A percentile compares a stretch with the other conserved stretches of the same genome.
These are phyloP conservation scores for Dusona sp. DNA, from an alignment of 2,888 invertebrate species.

Conservation along the genomic window DNA sequence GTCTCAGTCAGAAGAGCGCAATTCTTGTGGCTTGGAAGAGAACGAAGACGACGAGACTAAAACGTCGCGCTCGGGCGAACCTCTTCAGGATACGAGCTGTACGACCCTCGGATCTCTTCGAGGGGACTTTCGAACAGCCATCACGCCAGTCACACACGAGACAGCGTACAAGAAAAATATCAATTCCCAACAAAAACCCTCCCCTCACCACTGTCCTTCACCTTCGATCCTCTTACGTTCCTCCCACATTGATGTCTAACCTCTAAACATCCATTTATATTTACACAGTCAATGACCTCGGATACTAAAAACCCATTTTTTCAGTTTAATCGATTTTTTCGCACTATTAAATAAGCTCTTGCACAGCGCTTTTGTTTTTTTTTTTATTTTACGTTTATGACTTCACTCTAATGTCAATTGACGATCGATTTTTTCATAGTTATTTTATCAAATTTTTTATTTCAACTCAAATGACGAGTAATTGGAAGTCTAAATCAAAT, in stretches of 20 bases:
- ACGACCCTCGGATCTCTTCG: conserved; percentile 50
- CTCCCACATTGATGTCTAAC: conserved; percentile 25
- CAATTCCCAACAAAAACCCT: conserved; percentile 47
- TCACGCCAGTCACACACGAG: conserved; percentile 65
- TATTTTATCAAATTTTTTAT: neutral
- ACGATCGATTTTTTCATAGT: neutral
- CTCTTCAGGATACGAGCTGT: conserved; percentile 64
- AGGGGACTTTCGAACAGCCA: conserved; percentile 53
- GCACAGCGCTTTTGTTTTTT: neutral
- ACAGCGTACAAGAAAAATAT: conserved; percentile 58
- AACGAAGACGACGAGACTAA: conserved; percentile 56
- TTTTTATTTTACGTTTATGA: neutral
- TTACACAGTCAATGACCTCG: conserved; percentile 49
- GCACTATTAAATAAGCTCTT: neutral
- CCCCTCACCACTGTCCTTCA: conserved; percentile 39
- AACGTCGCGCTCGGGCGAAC: conserved; percentile 67
- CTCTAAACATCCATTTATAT: conserved; percentile 61
- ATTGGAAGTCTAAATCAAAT: neutral
- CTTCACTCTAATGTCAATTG: no score
- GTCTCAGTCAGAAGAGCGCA: conserved; percentile 71
- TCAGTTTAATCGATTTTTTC: neutral
- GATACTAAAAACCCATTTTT: conserved; percentile 8
- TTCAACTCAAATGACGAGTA: neutral
- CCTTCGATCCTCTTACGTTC: conserved; percentile 45
- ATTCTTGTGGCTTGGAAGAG: conserved; percentile 60